These are phyloP conservation scores for Acinonyx jubatus DNA, from an alignment of 2,113 vertebrate species.

Conservation along the genomic window DNA sequence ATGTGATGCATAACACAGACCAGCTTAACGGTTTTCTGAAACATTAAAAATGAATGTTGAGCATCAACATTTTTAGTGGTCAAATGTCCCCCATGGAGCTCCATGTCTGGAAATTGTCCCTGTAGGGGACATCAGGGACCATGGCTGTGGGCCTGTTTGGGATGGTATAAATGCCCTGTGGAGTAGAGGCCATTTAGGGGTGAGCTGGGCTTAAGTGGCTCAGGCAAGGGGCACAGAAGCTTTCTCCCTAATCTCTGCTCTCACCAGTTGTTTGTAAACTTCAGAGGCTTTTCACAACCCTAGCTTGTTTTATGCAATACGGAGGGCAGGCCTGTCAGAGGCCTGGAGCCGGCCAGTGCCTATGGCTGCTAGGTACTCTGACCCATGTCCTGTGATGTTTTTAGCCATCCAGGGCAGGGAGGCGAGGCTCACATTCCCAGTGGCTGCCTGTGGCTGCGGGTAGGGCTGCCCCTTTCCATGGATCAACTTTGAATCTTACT, in stretches of 20 bases:
- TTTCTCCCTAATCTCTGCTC: background rate
- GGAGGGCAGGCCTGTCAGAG: background rate
- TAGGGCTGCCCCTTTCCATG: background rate
- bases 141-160: background rate
- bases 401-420: background rate
- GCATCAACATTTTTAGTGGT: slow-evolving; percentile 41
- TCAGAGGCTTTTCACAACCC: background rate
- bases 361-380: fast-evolving
- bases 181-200: background rate
- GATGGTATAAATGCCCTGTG: background rate
- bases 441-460: background rate
- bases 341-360: fast-evolving
- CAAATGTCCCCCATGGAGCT: slow-evolving; percentile 7
- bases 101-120: slow-evolving; percentile 35
- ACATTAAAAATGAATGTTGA: slow-evolving; percentile 66
- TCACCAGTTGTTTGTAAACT: background rate
- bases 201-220: background rate
- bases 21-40: slow-evolving; percentile 48
- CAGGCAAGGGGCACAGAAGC: background rate
- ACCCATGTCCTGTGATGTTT: background rate
- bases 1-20: background rate
- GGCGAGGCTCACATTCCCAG: background rate
- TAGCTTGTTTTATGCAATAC: background rate
- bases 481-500: background rate
- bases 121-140: background rate